phyloP scores from a whole-genome alignment of 2,113 vertebrate species.

The Pristiophorus japonicus region DNA sequence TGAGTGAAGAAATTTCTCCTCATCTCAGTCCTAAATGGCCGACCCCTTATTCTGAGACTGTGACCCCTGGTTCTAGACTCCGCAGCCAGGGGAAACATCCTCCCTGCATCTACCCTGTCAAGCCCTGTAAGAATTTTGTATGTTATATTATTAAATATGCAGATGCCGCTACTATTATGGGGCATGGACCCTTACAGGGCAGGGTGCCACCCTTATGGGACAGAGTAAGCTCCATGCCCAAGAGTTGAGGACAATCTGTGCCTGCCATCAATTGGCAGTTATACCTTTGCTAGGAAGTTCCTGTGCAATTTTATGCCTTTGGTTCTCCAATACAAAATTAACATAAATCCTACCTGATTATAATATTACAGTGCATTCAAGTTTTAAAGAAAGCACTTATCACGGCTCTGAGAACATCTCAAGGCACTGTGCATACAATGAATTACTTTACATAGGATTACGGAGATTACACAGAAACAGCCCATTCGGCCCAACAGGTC shows the following conservation, averaged over 20 bases:
- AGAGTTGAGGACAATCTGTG: not conserved
- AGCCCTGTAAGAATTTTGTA: too few relatives aligned
- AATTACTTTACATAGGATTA: not conserved
- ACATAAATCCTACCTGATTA: not conserved
- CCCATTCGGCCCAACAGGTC: not conserved
- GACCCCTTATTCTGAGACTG: too few relatives aligned
- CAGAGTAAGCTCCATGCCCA: not conserved
- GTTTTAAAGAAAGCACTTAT: not conserved
- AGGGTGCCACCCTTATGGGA: not conserved
- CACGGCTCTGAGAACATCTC: not conserved
- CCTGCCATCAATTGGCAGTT: not conserved
- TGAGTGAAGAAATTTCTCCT: too few relatives aligned
- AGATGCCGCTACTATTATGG: not conserved
- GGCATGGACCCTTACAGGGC: not conserved
- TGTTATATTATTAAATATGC: too few relatives aligned
- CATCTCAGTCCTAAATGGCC: too few relatives aligned
- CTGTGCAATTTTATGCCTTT: not conserved
- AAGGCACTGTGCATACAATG: not conserved
- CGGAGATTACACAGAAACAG: not conserved
- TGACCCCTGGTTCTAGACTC: too few relatives aligned
- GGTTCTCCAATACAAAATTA: not conserved
- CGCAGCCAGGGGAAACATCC: too few relatives aligned
- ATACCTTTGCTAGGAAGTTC: not conserved
- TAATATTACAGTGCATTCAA: not conserved
- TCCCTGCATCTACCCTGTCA: too few relatives aligned